These are phyloP conservation scores for Tetranychus piercei DNA, from an alignment of 2,888 invertebrate genomes.

Conservation along the genomic window DNA sequence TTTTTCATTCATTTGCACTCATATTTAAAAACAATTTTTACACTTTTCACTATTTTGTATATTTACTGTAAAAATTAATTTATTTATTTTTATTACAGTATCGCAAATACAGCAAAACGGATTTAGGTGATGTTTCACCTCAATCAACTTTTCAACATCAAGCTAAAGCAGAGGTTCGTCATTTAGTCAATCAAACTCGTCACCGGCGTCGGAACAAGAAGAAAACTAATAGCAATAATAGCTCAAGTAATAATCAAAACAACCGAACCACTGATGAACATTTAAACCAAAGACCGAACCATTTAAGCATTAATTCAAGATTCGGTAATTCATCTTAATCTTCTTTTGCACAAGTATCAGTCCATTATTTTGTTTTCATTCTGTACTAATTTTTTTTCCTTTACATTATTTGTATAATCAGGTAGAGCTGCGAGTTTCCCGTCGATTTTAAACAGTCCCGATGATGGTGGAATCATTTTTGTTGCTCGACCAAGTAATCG, in stretches of 20 bases:
- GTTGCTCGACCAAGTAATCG: slow-evolving; percentile 52
- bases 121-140: slow-evolving; percentile 27
- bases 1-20: neutral
- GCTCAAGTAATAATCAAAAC: neutral
- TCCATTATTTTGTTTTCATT: neutral
- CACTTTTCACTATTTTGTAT: too few species aligned
- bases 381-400: too few species aligned
- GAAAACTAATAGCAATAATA: neutral
- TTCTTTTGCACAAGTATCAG: neutral
- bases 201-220: slow-evolving; percentile 37
- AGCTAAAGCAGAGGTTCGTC: slow-evolving; percentile 71
- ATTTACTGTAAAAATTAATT: neutral
- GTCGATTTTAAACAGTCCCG: slow-evolving; percentile 9
- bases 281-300: neutral
- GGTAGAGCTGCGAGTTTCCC: neutral
- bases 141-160: slow-evolving; percentile 38
- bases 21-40: neutral
- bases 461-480: slow-evolving; percentile 55
- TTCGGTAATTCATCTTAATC: neutral
- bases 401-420: neutral
- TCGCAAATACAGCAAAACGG: slow-evolving; percentile 27
- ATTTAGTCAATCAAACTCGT: slow-evolving; percentile 65
- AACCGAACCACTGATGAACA: neutral
- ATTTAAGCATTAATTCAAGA: neutral
- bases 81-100: slow-evolving; percentile 23